Conservation (phyloP, 2,888 invertebrate genomes). For the Ypsolopha sequella region DNA sequence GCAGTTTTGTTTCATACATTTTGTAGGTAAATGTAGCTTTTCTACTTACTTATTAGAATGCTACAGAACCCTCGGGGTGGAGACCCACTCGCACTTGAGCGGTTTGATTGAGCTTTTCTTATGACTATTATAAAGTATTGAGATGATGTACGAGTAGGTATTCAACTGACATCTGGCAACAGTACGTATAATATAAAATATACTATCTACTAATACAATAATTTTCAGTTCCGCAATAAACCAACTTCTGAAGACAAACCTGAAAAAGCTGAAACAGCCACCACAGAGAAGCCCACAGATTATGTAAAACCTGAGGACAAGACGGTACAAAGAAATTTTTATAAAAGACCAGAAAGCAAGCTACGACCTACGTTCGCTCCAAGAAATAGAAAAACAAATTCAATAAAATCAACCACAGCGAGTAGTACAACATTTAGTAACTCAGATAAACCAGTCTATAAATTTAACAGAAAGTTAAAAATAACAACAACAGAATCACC, state of each 20-base stretch:
- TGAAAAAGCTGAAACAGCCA: background rate
- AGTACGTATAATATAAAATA: too few relatives aligned
- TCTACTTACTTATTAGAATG: too few relatives aligned
- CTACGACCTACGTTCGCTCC: constrained; percentile 37
- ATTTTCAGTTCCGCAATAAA: constrained; percentile 47
- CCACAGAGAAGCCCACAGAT: background rate
- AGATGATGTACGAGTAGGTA: too few relatives aligned
- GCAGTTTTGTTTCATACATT: too few relatives aligned
- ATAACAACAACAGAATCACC: constrained; percentile 31
- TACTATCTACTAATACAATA: too few relatives aligned
- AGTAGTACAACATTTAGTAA: constrained; percentile 9
- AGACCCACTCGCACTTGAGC: too few relatives aligned
- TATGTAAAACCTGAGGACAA: background rate
- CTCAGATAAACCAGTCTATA: constrained; percentile 32
- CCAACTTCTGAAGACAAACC: constrained; percentile 24
- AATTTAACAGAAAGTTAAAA: constrained; percentile 52
- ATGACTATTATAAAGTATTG: background rate
- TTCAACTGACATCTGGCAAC: too few relatives aligned
- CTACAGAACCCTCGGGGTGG: too few relatives aligned
- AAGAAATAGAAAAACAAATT: constrained; percentile 32
- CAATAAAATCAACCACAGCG: constrained; percentile 24
- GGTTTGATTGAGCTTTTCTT: too few relatives aligned
- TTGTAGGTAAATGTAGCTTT: too few relatives aligned
- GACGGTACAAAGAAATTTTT: background rate
- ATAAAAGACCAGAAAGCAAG: constrained; percentile 29